Percentiles rank a stretch among this genome's conserved stretches.
These are phyloP conservation scores for Dendrophyllia cribrosa DNA, from an alignment of 64 coral and sea anemone species.

Conservation along the genomic window DNA sequence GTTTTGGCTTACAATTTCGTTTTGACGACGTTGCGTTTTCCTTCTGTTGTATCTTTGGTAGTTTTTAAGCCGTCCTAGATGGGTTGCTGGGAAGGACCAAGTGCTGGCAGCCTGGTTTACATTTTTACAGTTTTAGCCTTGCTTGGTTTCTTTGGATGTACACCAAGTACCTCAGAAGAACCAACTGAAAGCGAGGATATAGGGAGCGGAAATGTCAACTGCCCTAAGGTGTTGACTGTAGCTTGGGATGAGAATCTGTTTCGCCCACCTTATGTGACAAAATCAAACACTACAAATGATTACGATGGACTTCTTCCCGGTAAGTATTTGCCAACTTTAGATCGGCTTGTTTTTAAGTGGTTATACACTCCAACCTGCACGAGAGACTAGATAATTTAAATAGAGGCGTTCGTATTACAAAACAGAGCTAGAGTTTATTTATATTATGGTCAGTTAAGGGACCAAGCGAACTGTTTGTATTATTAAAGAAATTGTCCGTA, in stretches of 20 bases:
- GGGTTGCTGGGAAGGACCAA: no score
- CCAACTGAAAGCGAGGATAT: neutral
- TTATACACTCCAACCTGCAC: no score
- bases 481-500: no score
- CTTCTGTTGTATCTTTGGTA: no score
- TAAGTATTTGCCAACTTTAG: neutral
- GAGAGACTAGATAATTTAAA: neutral
- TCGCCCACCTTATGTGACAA: conserved; percentile 25
- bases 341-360: neutral
- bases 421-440: no score
- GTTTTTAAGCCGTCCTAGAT: no score
- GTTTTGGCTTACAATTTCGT: no score
- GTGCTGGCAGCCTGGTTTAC: neutral
- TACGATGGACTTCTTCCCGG: neutral
- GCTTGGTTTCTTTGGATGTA: neutral
- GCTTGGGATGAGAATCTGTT: neutral
- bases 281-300: neutral
- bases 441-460: no score
- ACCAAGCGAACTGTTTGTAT: no score
- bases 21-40: no score
- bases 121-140: neutral
- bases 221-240: neutral
- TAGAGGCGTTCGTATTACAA: no score
- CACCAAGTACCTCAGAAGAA: neutral
- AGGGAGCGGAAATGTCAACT: neutral